Percentiles rank a stretch among this genome's conserved stretches.
phyloP scores from a whole-genome alignment of 2,797 vertebrate genomes.

The Malurus splendens region DNA sequence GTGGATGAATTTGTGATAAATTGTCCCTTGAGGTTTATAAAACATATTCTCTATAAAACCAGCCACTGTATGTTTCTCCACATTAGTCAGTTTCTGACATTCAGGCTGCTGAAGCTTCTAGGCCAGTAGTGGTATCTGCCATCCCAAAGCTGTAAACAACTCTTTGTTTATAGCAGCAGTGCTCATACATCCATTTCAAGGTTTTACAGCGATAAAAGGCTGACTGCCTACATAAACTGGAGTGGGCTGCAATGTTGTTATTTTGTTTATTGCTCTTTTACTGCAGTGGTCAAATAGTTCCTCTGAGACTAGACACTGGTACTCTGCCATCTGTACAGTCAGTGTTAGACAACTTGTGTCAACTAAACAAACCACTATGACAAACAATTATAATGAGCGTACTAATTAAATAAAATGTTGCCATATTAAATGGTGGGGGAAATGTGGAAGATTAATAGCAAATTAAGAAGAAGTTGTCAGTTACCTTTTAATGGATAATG shows the following conservation, averaged over 20 bases:
- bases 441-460: constrained; percentile 57
- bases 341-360: constrained; percentile 70
- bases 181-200: constrained; percentile 81
- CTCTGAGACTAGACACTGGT: constrained; percentile 72
- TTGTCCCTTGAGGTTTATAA: constrained; percentile 81
- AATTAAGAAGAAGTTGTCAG: constrained; percentile 55
- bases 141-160: constrained; percentile 75
- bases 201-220: constrained; percentile 83
- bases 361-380: constrained; percentile 62
- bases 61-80: constrained; percentile 71
- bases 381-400: constrained; percentile 71
- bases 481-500: constrained; percentile 48
- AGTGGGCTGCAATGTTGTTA: constrained; percentile 78
- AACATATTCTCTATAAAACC: constrained; percentile 75
- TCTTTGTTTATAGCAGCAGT: constrained; percentile 73
- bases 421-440: constrained; percentile 37
- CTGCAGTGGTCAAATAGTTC: constrained; percentile 84
- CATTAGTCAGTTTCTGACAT: constrained; percentile 72
- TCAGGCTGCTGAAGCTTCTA: constrained; percentile 69
- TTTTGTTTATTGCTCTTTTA: constrained; percentile 90
- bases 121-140: constrained; percentile 66
- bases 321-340: constrained; percentile 72
- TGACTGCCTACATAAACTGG: constrained; percentile 84
- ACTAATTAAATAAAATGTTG: constrained; percentile 73
- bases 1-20: constrained; percentile 86